Conservation (phyloP, 1,140 invertebrate species). For the Sitophilus oryzae region DNA sequence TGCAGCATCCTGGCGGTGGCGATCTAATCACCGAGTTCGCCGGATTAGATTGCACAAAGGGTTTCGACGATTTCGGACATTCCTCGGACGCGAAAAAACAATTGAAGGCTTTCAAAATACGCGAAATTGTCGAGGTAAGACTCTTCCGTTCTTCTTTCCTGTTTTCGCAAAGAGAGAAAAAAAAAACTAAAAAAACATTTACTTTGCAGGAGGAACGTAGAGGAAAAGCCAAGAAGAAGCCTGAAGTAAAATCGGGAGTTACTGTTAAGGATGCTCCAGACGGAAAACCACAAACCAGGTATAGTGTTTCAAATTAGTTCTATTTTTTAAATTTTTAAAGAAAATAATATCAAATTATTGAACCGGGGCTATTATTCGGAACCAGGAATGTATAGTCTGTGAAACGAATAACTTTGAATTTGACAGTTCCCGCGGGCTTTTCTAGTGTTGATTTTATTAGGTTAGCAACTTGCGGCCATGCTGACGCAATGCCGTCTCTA, state of each 20-base stretch:
- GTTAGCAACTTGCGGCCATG: no score
- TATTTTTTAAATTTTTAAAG: no score
- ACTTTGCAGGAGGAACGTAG: conserved; percentile 28
- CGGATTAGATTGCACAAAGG: conserved; percentile 57
- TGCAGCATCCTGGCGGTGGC: conserved; percentile 61
- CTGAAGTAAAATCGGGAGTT: background rate
- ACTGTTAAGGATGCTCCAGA: background rate
- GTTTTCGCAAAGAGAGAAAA: background rate
- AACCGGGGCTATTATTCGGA: no score
- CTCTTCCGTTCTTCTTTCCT: background rate
- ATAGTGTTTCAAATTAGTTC: no score
- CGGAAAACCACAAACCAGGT: conserved; percentile 17
- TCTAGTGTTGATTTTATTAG: no score
- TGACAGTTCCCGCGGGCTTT: no score
- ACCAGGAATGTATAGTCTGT: no score
- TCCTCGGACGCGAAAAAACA: conserved; percentile 54
- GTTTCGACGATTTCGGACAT: conserved; percentile 60
- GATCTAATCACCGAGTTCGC: conserved; percentile 57
- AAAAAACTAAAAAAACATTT: background rate
- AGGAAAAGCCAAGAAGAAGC: conserved; percentile 22
- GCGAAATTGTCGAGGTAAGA: conserved; percentile 52
- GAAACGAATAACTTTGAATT: no score
- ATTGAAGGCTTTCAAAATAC: conserved; percentile 58
- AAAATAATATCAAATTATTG: no score
- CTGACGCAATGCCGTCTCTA: no score